Evolutionary conservation across 2,888 invertebrate genomes (phyloP).

Genomic region (Zeuzera pyrina): DNA sequence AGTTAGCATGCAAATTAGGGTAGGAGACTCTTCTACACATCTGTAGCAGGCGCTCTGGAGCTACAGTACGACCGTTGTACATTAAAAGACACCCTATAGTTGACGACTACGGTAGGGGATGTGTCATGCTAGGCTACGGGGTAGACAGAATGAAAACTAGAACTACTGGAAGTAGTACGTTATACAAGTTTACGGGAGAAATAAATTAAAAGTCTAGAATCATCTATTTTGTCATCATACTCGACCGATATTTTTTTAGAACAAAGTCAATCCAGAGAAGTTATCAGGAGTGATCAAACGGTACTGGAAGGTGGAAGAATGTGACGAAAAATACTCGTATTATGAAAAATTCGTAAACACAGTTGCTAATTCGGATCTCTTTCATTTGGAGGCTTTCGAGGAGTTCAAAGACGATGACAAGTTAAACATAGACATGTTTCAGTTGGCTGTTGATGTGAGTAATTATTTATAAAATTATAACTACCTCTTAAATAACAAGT

Average conservation of each 20-base stretch:
- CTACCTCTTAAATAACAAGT: neutral
- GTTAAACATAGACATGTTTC: conserved; percentile 42
- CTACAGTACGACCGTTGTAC: no score
- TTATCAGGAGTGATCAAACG: conserved; percentile 29
- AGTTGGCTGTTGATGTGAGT: conserved; percentile 56
- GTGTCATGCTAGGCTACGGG: no score
- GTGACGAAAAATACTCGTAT: conserved; percentile 37
- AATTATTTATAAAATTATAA: neutral
- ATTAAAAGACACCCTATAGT: no score
- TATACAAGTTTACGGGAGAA: no score
- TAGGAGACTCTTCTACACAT: no score
- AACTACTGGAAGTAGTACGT: no score
- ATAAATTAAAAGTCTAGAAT: no score
- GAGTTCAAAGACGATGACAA: conserved; percentile 36
- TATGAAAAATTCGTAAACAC: conserved; percentile 46
- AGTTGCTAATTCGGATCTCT: conserved; percentile 49
- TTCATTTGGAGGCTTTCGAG: conserved; percentile 38
- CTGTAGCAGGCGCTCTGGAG: no score
- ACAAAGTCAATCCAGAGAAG: neutral
- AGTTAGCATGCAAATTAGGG: no score
- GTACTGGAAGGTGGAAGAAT: conserved; percentile 32
- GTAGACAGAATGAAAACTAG: no score
- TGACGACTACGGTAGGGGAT: no score
- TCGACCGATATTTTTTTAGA: neutral
- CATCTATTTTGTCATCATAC: no score